Conservation (phyloP, 2,113 vertebrate genomes). For the Rhabdomys dilectus region DNA sequence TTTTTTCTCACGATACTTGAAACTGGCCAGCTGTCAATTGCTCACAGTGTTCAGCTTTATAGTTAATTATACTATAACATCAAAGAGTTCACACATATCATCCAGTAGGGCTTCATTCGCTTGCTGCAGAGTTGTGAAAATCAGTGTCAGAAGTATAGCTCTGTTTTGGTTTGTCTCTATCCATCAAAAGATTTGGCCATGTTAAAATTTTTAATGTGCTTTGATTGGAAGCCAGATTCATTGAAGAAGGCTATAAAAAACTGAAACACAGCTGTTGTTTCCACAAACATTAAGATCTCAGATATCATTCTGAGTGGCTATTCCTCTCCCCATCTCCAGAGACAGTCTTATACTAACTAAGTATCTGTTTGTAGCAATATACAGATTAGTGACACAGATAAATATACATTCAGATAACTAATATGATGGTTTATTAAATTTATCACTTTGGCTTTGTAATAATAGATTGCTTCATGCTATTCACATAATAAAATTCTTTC, state of each 20-base stretch:
- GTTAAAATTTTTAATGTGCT: constrained; percentile 32
- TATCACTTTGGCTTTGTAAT: background rate
- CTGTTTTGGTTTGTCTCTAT: background rate
- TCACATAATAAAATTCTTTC: background rate
- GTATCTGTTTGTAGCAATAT: background rate
- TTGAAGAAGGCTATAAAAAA: background rate
- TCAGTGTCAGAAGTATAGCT: background rate
- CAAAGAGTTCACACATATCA: background rate
- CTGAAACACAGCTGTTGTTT: constrained; percentile 27
- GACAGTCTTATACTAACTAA: background rate
- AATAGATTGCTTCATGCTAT: background rate
- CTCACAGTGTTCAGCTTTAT: background rate
- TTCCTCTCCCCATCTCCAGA: background rate
- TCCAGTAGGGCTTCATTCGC: background rate
- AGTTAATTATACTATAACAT: background rate
- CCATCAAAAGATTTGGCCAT: background rate
- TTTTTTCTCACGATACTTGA: background rate
- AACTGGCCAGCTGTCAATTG: background rate
- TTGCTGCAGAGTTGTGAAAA: background rate
- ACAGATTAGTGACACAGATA: background rate
- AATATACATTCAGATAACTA: background rate
- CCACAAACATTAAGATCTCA: background rate
- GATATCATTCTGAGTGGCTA: background rate
- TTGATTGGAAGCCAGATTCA: background rate
- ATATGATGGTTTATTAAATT: background rate